These are phyloP conservation scores for Falco cherrug DNA, from an alignment of 2,797 vertebrate species.

Conservation along the genomic window DNA sequence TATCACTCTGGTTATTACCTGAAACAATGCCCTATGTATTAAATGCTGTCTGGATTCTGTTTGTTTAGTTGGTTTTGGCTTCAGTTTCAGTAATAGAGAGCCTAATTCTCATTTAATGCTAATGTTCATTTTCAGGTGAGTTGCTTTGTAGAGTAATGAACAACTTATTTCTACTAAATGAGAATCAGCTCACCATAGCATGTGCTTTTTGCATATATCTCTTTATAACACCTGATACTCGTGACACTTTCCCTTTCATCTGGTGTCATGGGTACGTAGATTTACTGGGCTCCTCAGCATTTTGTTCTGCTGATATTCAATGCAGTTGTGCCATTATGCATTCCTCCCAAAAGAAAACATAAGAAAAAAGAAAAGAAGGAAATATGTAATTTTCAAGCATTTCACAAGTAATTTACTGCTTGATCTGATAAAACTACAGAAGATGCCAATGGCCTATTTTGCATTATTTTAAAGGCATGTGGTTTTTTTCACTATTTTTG, in stretches of 20 bases:
- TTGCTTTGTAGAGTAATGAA: background rate
- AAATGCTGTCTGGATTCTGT: background rate
- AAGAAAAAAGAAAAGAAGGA: background rate
- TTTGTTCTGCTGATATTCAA: background rate
- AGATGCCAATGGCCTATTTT: background rate
- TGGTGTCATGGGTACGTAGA: background rate
- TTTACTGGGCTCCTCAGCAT: background rate
- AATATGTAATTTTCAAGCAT: background rate
- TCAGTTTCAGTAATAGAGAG: background rate
- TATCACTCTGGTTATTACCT: background rate
- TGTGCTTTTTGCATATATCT: background rate
- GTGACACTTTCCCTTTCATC: background rate
- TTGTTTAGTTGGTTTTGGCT: background rate
- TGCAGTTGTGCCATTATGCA: background rate
- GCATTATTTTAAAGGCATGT: background rate
- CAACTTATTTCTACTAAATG: background rate
- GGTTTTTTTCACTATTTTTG: background rate
- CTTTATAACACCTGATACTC: background rate
- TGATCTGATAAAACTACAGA: background rate
- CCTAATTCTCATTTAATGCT: background rate
- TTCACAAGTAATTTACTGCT: background rate
- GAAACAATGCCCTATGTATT: background rate
- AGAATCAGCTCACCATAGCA: background rate
- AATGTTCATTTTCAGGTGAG: background rate
- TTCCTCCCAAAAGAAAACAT: background rate